Conservation (phyloP, 2,113 vertebrate species). For the Engraulis encrasicolus region DNA sequence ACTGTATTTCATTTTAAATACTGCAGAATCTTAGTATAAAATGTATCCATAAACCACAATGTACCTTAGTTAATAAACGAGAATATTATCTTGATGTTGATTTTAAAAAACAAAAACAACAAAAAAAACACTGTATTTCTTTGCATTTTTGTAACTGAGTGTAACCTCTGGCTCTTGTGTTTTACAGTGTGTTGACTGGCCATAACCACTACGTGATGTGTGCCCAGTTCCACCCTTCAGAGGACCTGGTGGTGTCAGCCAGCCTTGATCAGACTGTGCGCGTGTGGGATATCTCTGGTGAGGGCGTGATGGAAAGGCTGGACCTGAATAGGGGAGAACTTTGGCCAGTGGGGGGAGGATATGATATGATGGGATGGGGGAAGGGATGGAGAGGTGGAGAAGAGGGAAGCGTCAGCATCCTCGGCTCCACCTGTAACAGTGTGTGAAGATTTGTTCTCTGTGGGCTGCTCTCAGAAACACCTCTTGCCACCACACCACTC, state of each 20-base stretch:
- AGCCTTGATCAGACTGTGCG: slow-evolving; percentile 97
- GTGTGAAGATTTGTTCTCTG: slow-evolving; percentile 67
- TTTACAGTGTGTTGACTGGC: slow-evolving; percentile 88
- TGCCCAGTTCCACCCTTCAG: slow-evolving; percentile 94
- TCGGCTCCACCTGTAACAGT: slow-evolving; percentile 52
- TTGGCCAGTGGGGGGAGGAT: not conserved
- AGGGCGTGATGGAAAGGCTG: slow-evolving; percentile 66
- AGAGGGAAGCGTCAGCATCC: slow-evolving; percentile 48
- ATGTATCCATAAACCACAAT: too few species aligned
- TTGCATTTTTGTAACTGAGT: not conserved
- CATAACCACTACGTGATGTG: slow-evolving; percentile 99
- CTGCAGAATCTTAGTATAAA: too few species aligned
- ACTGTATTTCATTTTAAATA: too few species aligned
- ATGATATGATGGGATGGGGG: too few species aligned
- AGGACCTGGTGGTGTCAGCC: slow-evolving; percentile 96
- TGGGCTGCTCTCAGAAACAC: slow-evolving; percentile 69
- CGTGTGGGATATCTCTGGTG: slow-evolving; percentile 99
- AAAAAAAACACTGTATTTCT: too few species aligned
- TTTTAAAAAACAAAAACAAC: too few species aligned
- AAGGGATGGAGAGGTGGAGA: slow-evolving; percentile 49
- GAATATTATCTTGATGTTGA: too few species aligned
- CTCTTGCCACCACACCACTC: slow-evolving; percentile 47
- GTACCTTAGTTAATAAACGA: too few species aligned
- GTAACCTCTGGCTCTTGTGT: not conserved
- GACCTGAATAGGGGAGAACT: not conserved